Evolutionary conservation across 2,113 vertebrate genomes (phyloP), one percentile per base, ranked within the genome.

Genomic region (Stictonetta naevosa): DNA sequence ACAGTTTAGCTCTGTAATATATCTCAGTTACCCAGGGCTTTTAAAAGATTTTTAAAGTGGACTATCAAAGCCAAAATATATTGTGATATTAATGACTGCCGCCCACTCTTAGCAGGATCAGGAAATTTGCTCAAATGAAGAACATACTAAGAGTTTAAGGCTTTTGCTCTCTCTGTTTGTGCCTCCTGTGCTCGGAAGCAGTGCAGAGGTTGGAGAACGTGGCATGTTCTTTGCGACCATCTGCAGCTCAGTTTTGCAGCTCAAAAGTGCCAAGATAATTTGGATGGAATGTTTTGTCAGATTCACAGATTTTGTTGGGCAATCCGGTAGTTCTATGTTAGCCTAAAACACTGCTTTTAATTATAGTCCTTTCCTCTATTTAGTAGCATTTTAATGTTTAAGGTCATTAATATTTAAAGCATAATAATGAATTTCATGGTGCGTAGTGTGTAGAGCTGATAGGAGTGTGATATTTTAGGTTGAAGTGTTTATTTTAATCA

Each of bases 301-400:
- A 42, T 88, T 88, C 75, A 22, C 29, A 9, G 59, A 11, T 55
- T 86, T 52, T 93, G 59, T 93, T 83, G 90, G 85, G 74, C 92
- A 83, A 86, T 71, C 56, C 3, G 1, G 7, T 67, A 3, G 0
- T 64, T 83, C 60, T 53, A n/a, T 48, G 23, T 86, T 74, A 83
- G 34, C 52, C 1, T 1, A 72, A 95, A 95, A 42, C 21, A 34
- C 22, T 55, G 26, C 34, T 77, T 89, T 78, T 63, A 71, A 72
- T 93, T 71, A 42, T 17, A 68, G 52, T 8, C 25, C 52, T 72
- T 25, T 3, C 42, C 83, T 82, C 66, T 52, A 34, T 42, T 44
- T 26, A 71, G 19, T 14, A 36, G 40, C 34, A 31, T 8, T 55
- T 79, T 22, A 36, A 64, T 4, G 17, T 15, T 44, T 12, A 23